A percentile compares a stretch with the other conserved stretches of the same genome.
These are phyloP conservation scores for Diadophis punctatus DNA, from an alignment of 2,113 vertebrate genomes.

Conservation along the genomic window DNA sequence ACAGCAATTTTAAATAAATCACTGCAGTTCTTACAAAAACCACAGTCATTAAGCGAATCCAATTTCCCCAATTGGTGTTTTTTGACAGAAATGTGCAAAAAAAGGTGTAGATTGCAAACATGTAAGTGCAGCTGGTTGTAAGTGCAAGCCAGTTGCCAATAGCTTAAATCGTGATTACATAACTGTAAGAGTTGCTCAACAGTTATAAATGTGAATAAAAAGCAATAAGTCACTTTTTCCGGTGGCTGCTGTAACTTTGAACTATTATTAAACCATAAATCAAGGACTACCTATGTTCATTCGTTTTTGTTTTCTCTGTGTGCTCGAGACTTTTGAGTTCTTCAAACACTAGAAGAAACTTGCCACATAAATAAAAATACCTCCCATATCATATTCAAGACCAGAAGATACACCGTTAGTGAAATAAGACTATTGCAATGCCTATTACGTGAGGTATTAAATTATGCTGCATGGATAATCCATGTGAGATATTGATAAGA, in stretches of 20 bases:
- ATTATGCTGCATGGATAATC: background rate
- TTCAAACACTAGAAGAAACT: background rate
- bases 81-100: background rate
- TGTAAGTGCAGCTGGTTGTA: background rate
- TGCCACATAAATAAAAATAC: background rate
- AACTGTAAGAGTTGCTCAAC: background rate
- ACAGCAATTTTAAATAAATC: background rate
- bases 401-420: background rate
- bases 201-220: background rate
- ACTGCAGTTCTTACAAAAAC: background rate
- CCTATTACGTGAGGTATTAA: background rate
- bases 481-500: background rate
- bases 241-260: background rate
- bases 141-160: background rate
- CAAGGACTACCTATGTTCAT: background rate
- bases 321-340: background rate
- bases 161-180: background rate
- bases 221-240: background rate
- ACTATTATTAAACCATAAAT: background rate
- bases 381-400: background rate
- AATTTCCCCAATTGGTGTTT: background rate
- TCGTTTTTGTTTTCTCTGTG: background rate
- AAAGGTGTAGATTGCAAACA: background rate
- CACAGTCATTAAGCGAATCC: background rate
- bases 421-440: background rate